Evolutionary conservation across 2,888 invertebrate genomes (phyloP), one percentile per base, ranked within the genome.

Genomic region (Clivina fossor): DNA sequence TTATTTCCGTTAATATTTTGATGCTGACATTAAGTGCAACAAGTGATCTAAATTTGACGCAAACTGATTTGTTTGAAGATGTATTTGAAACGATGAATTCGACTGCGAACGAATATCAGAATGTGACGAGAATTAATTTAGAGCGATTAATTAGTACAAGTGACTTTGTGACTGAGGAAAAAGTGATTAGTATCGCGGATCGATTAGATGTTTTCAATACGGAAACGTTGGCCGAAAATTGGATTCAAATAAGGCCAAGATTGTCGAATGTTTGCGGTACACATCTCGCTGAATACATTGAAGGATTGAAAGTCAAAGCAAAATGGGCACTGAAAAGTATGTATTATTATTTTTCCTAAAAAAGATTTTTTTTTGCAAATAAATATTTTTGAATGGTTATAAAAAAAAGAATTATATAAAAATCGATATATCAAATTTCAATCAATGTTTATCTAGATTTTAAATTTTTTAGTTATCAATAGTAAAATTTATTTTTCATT

Each of bases 261-360:
- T 7, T 53, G 8, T 33, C 33, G 16, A 11, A 19, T 8, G 11
- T 20, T 15, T 53, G 53, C 20, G 16, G 37, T 16, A 37, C 53
- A 8, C 35, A 44, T 9, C n/a, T 53, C 2, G 16, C 26, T 11
- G 53, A 30, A 3, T 53, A 53, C 19, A n/a, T 53, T n/a, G 44
- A 24, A n/a, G 53, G 53, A 5, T 35, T 53, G 35, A 44, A 28
- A 8, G 15, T 13, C 11, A 44, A 44, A n/a, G 20, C 22, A n/a
- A 44, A 44, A n/a, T 53, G 53, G 53, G 53, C 53, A 4, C 19
- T 44, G 9, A 53, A 53, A 37, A 53, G 53, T 53, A 44, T 44
- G 43, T 35, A 3, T 11, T 33, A 2, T 9, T 32, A 9, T 51
- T 11, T 19, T 22, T 22, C 37, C 26, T 22, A 37, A 35, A 22